Evolutionary conservation across 2,113 vertebrate species (phyloP).

Genomic region (Pseudolaguvia tuberculata): DNA sequence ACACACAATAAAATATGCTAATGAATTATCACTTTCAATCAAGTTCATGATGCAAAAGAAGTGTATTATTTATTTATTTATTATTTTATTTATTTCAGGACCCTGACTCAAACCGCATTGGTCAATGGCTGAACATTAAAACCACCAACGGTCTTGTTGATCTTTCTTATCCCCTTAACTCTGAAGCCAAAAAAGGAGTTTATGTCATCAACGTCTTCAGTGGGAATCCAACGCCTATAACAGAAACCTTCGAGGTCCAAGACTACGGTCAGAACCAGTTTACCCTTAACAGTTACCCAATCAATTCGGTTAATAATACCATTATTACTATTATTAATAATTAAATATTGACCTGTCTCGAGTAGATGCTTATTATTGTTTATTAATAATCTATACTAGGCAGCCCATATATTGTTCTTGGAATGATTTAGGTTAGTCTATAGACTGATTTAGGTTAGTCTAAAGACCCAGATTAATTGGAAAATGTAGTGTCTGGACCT

Average conservation of each 20-base stretch:
- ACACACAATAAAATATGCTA: background rate
- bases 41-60: background rate
- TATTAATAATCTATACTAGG: no score
- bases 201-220: constrained; percentile 59
- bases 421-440: no score
- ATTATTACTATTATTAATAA: no score
- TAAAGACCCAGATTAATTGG: no score
- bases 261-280: constrained; percentile 62
- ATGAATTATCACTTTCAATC: background rate
- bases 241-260: constrained; percentile 61
- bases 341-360: no score
- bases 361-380: no score
- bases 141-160: constrained; percentile 59
- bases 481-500: no score
- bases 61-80: background rate
- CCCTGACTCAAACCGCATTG: constrained; percentile 63
- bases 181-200: constrained; percentile 56
- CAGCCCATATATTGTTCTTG: no score
- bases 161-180: constrained; percentile 57
- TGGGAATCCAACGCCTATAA: constrained; percentile 43
- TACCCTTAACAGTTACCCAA: no score
- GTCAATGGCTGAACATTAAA: constrained; percentile 64
- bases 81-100: constrained; percentile 54
- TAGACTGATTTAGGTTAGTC: no score
- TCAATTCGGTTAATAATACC: no score